Base-by-base conservation (phyloP, 2,888 invertebrate species). In the Lasiommata megera region DNA sequence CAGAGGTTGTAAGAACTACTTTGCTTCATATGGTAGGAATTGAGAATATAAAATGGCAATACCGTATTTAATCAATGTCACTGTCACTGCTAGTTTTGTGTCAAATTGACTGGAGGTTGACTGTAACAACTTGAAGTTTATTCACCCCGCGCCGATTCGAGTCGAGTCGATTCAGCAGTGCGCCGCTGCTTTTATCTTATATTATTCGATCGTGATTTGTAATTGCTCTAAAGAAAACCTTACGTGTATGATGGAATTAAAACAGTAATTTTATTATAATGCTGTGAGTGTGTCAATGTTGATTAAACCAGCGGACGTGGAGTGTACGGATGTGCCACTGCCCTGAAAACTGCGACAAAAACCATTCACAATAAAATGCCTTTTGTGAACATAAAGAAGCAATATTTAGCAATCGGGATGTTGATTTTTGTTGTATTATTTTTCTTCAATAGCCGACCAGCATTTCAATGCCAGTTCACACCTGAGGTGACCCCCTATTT, bases 341-440 rank as follows among this genome's bases (percentile, higher is more conserved):
- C 48, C 51, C 29, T 3, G 23, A 11, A 60, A 54, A 46, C 54
- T 47, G 44, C 53, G 43, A 53, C 43, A 44, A 36, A 53, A 34
- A 17, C 57, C 36, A 65, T 63, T 64, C 65, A 74, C 67, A 74
- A 67, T 80, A 88, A 76, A 71, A 88, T 88, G 89, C 79, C 80
- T 80, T 88, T 90, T 79, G 76, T 85, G 64, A 84, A 80, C 67
- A 79, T 88, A 59, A 90, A 89, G 66, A 90, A 90, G 78, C 90
- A 90, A 78, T 90, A 90, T 70, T 67, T 90, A 74, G 84, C 79
- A 56, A 60, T 89, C 70, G 90, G 80, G 66, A 87, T 90, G 86
- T 79, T 90, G 70, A 63, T 90, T 71, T 90, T 88, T 71, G 78
- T 89, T 54, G 70, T 80, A 60, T 74, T 90, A 67, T 89, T 90